These are phyloP conservation scores for Synanthedon andrenaeformis DNA, from an alignment of 2,888 invertebrate species.

Conservation along the genomic window DNA sequence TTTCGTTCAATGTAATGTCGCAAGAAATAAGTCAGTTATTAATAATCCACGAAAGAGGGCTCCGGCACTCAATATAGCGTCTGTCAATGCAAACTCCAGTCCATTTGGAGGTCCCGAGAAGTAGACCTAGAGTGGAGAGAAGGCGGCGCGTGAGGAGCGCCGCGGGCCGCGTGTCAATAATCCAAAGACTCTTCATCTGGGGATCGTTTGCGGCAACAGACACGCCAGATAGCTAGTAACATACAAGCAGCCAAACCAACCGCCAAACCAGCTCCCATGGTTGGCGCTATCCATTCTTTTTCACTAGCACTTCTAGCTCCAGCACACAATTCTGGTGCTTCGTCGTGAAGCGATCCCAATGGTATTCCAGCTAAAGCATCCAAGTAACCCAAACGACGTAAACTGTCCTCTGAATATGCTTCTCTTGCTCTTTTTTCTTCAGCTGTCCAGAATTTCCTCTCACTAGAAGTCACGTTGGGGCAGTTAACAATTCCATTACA, in stretches of 20 bases:
- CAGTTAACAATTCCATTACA: constrained; percentile 92
- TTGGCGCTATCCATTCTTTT: constrained; percentile 73
- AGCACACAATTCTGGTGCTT: constrained; percentile 80
- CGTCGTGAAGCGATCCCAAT: constrained; percentile 75
- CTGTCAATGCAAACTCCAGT: constrained; percentile 70
- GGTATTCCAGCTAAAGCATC: constrained; percentile 52
- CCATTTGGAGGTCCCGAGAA: constrained; percentile 54
- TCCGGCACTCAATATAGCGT: constrained; percentile 57
- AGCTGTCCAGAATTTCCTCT: constrained; percentile 59
- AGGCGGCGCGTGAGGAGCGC: constrained; percentile 58
- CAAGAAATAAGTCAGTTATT: constrained; percentile 6
- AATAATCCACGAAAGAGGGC: constrained; percentile 37
- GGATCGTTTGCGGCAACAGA: constrained; percentile 71
- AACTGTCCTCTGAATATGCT: constrained; percentile 71
- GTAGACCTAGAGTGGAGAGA: constrained; percentile 53
- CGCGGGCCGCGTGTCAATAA: constrained; percentile 72
- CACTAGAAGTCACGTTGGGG: constrained; percentile 75
- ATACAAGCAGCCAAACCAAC: constrained; percentile 68
- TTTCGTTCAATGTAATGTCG: too few species aligned
- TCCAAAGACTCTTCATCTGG: constrained; percentile 73
- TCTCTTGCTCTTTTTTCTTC: constrained; percentile 65
- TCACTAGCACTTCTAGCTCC: constrained; percentile 55
- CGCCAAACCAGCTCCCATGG: constrained; percentile 72
- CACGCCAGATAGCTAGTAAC: constrained; percentile 70
- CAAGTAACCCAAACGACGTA: constrained; percentile 69